Evolutionary conservation across 2,113 vertebrate genomes (phyloP).

Genomic region (Phrynosoma blainvillii): DNA sequence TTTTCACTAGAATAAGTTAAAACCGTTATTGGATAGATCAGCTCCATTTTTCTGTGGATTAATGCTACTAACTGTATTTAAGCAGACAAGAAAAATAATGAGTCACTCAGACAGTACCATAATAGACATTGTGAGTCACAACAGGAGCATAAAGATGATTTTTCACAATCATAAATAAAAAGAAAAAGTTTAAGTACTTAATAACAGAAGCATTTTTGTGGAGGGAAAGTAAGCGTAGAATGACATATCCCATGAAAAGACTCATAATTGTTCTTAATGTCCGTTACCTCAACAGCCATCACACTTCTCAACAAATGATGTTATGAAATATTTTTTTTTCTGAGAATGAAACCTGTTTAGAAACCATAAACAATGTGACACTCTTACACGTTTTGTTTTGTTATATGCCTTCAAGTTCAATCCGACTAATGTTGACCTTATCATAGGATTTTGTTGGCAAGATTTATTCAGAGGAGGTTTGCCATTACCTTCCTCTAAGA

Average conservation of each 20-base stretch:
- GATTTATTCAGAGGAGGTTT: no score
- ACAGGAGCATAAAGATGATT: not conserved
- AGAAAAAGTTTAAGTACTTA: not conserved
- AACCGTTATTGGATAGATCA: no score
- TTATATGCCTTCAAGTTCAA: no score
- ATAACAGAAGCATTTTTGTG: not conserved
- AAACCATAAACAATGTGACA: no score
- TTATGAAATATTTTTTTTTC: conserved; percentile 8
- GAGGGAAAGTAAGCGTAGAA: not conserved
- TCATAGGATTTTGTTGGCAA: no score
- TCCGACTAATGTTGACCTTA: no score
- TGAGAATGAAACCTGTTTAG: no score
- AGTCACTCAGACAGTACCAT: no score
- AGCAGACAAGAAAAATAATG: not conserved
- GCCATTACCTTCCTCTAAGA: no score
- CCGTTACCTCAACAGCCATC: conserved; percentile 14
- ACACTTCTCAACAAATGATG: conserved; percentile 11
- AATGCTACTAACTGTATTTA: not conserved
- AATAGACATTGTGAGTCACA: not conserved
- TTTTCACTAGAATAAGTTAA: not conserved
- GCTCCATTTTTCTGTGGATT: not conserved
- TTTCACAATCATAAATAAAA: not conserved
- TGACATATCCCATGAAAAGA: conserved; percentile 30
- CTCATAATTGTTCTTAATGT: conserved; percentile 23
- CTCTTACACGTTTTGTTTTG: no score